Evolutionary conservation across 2,888 invertebrate species (phyloP).

Genomic region (Sericinus montela): DNA sequence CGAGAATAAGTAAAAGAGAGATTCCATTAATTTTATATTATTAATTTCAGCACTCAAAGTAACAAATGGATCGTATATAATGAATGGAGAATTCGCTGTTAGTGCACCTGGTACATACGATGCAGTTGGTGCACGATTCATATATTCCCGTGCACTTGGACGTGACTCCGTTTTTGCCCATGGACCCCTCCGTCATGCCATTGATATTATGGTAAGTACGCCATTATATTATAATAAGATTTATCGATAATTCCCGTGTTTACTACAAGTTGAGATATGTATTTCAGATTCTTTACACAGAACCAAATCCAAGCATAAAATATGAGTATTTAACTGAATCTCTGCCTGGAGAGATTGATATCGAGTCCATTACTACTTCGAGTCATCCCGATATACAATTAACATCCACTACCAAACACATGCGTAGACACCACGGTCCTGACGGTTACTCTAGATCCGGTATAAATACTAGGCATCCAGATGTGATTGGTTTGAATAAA

Average conservation of each 20-base stretch:
- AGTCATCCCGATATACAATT: conserved; percentile 38
- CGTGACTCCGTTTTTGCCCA: conserved; percentile 87
- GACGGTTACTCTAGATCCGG: conserved; percentile 41
- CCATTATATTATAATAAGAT: not conserved
- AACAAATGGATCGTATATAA: conserved; percentile 86
- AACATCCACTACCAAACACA: conserved; percentile 51
- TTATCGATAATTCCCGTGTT: not conserved
- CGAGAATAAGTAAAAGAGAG: too few species aligned
- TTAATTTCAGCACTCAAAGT: conserved; percentile 84
- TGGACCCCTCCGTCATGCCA: conserved; percentile 87
- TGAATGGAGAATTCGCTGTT: conserved; percentile 90
- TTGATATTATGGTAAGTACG: conserved; percentile 91
- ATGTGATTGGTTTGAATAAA: conserved; percentile 36
- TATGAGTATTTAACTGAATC: conserved; percentile 92
- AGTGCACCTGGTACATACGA: conserved; percentile 87
- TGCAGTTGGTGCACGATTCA: conserved; percentile 88
- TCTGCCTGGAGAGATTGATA: conserved; percentile 56
- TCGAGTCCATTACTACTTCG: conserved; percentile 42
- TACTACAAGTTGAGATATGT: not conserved
- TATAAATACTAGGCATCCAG: conserved; percentile 32
- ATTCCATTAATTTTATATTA: conserved; percentile 14
- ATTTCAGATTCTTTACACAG: conserved; percentile 87
- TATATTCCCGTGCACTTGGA: conserved; percentile 86
- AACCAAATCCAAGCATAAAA: conserved; percentile 92
- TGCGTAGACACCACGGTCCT: conserved; percentile 53